Base-by-base conservation (phyloP, 2,888 invertebrate species). In the Acutogordius australiensis region DNA sequence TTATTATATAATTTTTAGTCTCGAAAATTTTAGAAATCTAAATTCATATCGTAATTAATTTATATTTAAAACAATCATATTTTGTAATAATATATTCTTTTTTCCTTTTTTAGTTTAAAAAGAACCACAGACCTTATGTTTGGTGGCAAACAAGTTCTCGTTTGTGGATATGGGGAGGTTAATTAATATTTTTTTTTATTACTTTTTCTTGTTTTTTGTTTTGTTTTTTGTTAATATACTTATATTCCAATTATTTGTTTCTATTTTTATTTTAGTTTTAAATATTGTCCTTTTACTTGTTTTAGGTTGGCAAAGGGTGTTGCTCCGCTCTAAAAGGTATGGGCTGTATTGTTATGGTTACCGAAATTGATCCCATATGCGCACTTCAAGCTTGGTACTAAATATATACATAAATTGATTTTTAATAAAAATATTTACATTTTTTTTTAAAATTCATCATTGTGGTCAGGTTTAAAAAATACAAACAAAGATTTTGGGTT, bases 281-380 rank as follows among this genome's bases (percentile, higher is more conserved):
- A 58, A 45, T 27, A 60, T 60, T n/a, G 4, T 29, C 1, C 18
- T n/a, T 1, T 29, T 27, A 21, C 30, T 21, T 59, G 8, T 45
- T 61, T 37, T 61, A 65, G 65, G 87, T 91, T 45, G 90, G 90
- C 37, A 91, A 91, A 72, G 90, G 90, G 0, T 90, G 90, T 72
- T 85, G 86, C 64, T 86, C 88, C 70, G 87, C 88, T 2, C 74
- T 91, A 18, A 87, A 87, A 72, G 88, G 87, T 0, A 76, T 91
- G 63, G 91, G 91, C 18, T 84, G 87, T 72, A 83, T 88, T 66
- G 87, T 86, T 62, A 81, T 81, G 72, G 78, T 82, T 59, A 88
- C 90, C 28, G 91, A 91, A 76, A 87, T 91, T 65, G 91, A 91
- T 74, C 91, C 91, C 0, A 91, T 91, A 67, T 91, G 91, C 73